Evolutionary conservation across 2,888 invertebrate species (phyloP).

Genomic region (Spisula subtruncata): DNA sequence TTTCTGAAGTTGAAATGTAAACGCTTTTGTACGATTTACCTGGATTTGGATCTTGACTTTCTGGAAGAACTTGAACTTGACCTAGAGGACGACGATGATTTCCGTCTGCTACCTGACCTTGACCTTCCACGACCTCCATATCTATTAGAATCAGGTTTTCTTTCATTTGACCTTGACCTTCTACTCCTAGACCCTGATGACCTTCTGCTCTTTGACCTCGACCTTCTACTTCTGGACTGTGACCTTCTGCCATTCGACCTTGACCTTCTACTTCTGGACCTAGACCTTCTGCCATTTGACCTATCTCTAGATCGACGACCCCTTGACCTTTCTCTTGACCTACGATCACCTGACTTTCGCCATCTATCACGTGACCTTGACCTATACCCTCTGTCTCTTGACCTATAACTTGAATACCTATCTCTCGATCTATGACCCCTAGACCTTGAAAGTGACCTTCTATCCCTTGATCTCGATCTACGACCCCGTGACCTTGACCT

Average conservation of each 20-base stretch:
- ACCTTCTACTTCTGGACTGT: constrained; percentile 49
- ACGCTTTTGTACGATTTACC: neutral
- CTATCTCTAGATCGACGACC: constrained; percentile 65
- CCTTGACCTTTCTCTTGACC: constrained; percentile 51
- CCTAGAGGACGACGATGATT: constrained; percentile 65
- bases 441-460: constrained; percentile 72
- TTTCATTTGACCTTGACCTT: constrained; percentile 65
- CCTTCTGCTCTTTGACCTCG: constrained; percentile 52
- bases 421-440: constrained; percentile 54
- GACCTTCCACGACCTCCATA: constrained; percentile 42
- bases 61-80: constrained; percentile 76
- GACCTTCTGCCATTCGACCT: constrained; percentile 44
- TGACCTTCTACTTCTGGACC: constrained; percentile 65
- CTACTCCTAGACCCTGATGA: constrained; percentile 79
- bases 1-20: no score
- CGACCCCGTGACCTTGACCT: constrained; percentile 38
- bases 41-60: constrained; percentile 65
- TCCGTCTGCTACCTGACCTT: constrained; percentile 46
- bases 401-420: constrained; percentile 65
- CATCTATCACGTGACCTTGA: constrained; percentile 57
- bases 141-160: constrained; percentile 50
- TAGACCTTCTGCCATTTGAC: constrained; percentile 73
- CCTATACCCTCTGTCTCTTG: constrained; percentile 62
- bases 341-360: constrained; percentile 61
- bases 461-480: constrained; percentile 66